phyloP scores from a whole-genome alignment of 2,113 vertebrate genomes.

The Perccottus glenii region DNA sequence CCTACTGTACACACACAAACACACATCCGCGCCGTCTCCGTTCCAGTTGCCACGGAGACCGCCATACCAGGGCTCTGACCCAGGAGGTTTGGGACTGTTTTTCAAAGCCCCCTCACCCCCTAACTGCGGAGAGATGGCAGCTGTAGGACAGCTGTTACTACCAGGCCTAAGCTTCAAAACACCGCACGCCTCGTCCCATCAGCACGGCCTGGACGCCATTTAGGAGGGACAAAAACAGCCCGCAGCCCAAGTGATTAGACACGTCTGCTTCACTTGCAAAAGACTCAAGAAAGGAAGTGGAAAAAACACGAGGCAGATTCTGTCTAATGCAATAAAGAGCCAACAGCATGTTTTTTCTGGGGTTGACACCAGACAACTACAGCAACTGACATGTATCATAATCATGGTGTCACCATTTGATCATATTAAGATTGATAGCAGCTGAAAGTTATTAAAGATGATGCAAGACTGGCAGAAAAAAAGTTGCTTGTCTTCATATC shows the following conservation, averaged over 20 bases:
- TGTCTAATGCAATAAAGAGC: conserved; percentile 8
- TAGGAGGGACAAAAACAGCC: conserved; percentile 58
- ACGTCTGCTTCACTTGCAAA: conserved; percentile 45
- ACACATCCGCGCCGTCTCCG: conserved; percentile 62
- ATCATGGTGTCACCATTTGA: conserved; percentile 4
- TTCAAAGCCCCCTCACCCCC: conserved; percentile 72
- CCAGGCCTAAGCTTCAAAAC: conserved; percentile 65
- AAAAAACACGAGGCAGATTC: conserved; percentile 3
- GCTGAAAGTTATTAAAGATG: conserved; percentile 10
- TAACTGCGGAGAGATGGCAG: conserved; percentile 86
- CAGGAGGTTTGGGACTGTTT: conserved; percentile 85
- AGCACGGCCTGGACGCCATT: conserved; percentile 39
- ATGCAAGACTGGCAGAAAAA: background rate
- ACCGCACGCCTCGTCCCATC: conserved; percentile 48
- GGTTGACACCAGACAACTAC: background rate
- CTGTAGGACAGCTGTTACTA: conserved; percentile 93
- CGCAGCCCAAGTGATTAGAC: conserved; percentile 39
- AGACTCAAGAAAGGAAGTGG: conserved; percentile 25
- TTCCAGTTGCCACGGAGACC: conserved; percentile 92
- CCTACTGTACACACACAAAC: conserved; percentile 34
- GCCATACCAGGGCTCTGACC: conserved; percentile 94
- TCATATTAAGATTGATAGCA: background rate
- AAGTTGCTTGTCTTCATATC: conserved; percentile 1
- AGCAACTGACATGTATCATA: background rate
- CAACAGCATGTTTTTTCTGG: conserved; percentile 1